phyloP scores from a whole-genome alignment of 2,113 vertebrate species.

The Pseudonaja textilis region DNA sequence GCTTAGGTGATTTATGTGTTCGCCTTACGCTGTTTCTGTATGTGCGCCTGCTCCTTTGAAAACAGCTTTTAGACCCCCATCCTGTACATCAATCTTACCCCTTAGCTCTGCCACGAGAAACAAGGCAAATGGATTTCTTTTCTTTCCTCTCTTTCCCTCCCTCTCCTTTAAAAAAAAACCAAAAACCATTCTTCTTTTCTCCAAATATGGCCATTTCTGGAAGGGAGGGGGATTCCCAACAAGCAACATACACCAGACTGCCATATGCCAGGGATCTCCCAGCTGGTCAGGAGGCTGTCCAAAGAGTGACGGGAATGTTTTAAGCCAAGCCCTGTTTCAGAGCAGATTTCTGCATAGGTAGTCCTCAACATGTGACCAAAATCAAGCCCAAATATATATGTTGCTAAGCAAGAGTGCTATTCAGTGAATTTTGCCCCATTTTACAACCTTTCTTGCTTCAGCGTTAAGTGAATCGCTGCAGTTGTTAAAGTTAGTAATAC shows the following conservation, averaged over 20 bases:
- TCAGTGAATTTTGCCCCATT: not conserved
- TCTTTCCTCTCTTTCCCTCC: not conserved
- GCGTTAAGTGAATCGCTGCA: not conserved
- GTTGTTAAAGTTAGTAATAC: not conserved
- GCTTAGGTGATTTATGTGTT: conserved; percentile 43
- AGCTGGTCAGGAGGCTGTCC: conserved; percentile 45
- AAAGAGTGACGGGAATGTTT: not conserved
- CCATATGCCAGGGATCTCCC: conserved; percentile 37
- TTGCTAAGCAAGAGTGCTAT: not conserved
- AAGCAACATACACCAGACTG: not conserved
- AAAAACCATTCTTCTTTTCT: not conserved
- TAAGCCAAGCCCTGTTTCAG: conserved; percentile 38
- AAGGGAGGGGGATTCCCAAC: conserved; percentile 24
- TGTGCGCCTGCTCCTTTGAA: conserved; percentile 53
- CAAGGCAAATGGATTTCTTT: conserved; percentile 20
- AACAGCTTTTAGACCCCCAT: conserved; percentile 42
- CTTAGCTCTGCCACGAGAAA: conserved; percentile 55
- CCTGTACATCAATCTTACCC: conserved; percentile 42
- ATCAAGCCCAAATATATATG: not conserved
- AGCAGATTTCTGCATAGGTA: conserved; percentile 43
- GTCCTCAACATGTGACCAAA: not conserved
- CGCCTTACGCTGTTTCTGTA: conserved; percentile 62
- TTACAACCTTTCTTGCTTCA: not conserved
- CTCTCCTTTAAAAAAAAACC: not conserved
- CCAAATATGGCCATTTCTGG: not conserved